phyloP scores from a whole-genome alignment of 2,888 invertebrate species.

The Cataglyphis altisquamis region DNA sequence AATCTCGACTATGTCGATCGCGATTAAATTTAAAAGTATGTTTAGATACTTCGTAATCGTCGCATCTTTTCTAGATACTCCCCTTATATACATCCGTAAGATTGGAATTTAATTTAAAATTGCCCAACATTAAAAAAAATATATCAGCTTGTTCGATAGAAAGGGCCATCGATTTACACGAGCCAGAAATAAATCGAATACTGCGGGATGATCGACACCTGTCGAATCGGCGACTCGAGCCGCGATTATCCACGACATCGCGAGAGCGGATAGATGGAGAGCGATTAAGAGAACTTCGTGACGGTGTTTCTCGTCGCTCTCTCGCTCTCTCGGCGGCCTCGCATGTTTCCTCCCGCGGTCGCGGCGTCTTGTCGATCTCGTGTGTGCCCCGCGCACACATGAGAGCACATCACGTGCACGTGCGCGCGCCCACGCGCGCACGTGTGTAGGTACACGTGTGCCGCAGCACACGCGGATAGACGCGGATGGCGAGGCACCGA shows the following conservation, averaged over 20 bases:
- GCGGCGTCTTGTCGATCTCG: conserved; percentile 59
- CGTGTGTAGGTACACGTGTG: conserved; percentile 46
- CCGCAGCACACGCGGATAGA: conserved; percentile 61
- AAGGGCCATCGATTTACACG: not conserved
- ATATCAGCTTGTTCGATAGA: not conserved
- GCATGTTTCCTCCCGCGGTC: conserved; percentile 49
- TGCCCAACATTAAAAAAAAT: not conserved
- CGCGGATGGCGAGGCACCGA: conserved; percentile 67
- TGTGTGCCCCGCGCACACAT: conserved; percentile 47
- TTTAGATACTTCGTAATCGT: not conserved
- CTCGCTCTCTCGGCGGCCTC: conserved; percentile 53
- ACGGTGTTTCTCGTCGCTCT: conserved; percentile 77
- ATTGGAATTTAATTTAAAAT: conserved; percentile 20
- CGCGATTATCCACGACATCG: not conserved
- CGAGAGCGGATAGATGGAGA: conserved; percentile 79
- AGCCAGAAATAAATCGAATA: conserved; percentile 1
- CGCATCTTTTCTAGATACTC: not conserved
- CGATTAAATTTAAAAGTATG: not conserved
- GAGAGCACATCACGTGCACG: conserved; percentile 38
- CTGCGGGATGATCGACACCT: conserved; percentile 32
- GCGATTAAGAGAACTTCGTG: conserved; percentile 84
- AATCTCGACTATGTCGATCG: not conserved
- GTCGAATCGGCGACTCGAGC: conserved; percentile 22
- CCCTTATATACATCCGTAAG: not conserved
- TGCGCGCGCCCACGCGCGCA: conserved; percentile 39